Base-by-base conservation (phyloP, 2,113 vertebrate genomes). In the Prietella phreatophila region DNA sequence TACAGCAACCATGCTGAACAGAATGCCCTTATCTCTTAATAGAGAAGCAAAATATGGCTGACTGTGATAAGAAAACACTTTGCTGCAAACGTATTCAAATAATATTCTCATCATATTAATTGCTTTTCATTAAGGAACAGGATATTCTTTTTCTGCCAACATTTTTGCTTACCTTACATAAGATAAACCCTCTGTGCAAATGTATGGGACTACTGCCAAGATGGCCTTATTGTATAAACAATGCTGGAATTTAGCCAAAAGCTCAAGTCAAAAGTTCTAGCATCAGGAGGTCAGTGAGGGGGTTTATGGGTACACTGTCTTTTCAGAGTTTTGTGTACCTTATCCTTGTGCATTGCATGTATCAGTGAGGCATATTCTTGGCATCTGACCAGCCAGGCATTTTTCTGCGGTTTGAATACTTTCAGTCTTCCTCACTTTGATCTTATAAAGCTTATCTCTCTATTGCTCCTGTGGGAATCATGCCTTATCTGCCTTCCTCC, bases 171-270 rank as follows among this genome's bases (percentile, higher is more conserved):
- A 56, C 60, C 63, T 58, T 53, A 53, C 42, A n/a, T 69, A 65
- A 71, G 61, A 81, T 86, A 80, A 86, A 82, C 50, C 63, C 19
- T 71, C 47, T 87, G 50, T 82, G 78, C 61, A 30, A 55, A 65
- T 82, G 61, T 82, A 47, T 71, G 78, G 25, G 50, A n/a, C 33
- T 39, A 7, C 15, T 71, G 78, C 85, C 85, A 87, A 87, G 78
- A 22, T 14, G 15, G 47, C 39, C 42, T 60, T 22, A 82, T 50
- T 73, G 55, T 67, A 71, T 82, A 76, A 89, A 61, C 80, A 33
- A 13, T 36, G 30, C 61, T 60, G 84, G 85, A 67, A 61, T 42
- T 33, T 47, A 73, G 63, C 83, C 78, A 81, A 36, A 85, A 39
- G 55, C 55, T 36, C 79, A 81, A 58, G 55, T 58, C 53, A 60